These are phyloP conservation scores for Rhadina sibilatrix DNA, from an alignment of 2,113 vertebrate genomes.

Conservation along the genomic window DNA sequence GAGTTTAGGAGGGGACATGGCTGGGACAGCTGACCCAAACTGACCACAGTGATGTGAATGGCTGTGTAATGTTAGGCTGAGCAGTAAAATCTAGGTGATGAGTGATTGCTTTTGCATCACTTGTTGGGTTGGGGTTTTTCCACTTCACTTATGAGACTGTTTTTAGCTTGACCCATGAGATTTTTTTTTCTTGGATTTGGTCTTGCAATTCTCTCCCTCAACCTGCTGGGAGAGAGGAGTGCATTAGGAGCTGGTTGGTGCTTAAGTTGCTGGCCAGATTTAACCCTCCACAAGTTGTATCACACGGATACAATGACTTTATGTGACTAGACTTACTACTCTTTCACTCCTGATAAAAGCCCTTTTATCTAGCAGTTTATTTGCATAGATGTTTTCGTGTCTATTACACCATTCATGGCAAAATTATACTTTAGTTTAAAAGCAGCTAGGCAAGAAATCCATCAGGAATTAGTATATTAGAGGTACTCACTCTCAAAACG, in stretches of 20 bases:
- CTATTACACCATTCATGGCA: background rate
- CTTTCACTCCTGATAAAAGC: background rate
- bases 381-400: background rate
- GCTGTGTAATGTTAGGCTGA: background rate
- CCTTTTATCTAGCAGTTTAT: background rate
- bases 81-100: background rate
- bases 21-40: background rate
- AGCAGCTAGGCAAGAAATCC: background rate
- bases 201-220: background rate
- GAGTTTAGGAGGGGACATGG: background rate
- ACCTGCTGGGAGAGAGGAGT: background rate
- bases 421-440: background rate
- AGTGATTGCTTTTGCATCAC: background rate
- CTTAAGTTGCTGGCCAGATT: background rate
- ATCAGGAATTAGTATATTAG: background rate
- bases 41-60: background rate
- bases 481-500: background rate
- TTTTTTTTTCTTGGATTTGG: background rate
- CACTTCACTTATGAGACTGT: background rate
- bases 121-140: background rate
- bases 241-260: accelerated
- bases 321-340: background rate
- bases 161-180: background rate
- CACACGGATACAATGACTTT: background rate
- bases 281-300: background rate